These are phyloP conservation scores for Natator depressus DNA, from an alignment of 2,113 vertebrate genomes.

Conservation along the genomic window DNA sequence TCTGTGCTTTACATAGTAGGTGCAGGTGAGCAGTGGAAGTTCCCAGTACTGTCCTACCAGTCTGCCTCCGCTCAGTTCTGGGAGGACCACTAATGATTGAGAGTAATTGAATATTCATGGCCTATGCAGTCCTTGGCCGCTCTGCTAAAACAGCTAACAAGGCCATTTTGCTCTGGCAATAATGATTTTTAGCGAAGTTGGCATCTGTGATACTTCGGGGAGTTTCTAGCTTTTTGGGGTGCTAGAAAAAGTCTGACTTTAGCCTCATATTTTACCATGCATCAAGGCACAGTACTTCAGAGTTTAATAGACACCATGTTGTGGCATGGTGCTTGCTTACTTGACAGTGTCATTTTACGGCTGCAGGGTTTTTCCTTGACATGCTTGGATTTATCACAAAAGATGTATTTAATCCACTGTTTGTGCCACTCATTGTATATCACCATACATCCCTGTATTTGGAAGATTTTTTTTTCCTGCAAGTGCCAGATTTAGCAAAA, in stretches of 20 bases:
- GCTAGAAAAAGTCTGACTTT: background rate
- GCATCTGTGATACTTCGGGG: constrained; percentile 32
- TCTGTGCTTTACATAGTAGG: background rate
- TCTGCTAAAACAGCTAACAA: background rate
- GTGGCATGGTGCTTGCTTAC: constrained; percentile 24
- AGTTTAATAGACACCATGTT: background rate
- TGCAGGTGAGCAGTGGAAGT: background rate
- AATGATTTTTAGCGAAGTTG: constrained; percentile 37
- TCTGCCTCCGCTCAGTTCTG: background rate
- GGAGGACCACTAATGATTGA: background rate
- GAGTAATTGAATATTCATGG: fast-evolving
- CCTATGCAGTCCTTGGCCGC: background rate
- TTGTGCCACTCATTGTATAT: constrained; percentile 2
- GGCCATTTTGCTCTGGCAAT: background rate
- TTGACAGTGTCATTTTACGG: constrained; percentile 31
- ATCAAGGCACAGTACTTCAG: background rate
- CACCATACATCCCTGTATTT: background rate
- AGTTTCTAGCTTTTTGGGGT: background rate
- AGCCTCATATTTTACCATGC: background rate
- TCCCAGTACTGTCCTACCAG: fast-evolving
- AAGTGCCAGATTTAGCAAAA: background rate
- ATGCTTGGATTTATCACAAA: background rate
- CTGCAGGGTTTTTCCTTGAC: background rate
- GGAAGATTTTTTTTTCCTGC: constrained; percentile 3
- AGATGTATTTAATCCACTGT: background rate